Percentiles rank a stretch among this genome's conserved stretches.
Evolutionary conservation across 2,113 vertebrate species (phyloP).

Genomic region (Bucco capensis): DNA sequence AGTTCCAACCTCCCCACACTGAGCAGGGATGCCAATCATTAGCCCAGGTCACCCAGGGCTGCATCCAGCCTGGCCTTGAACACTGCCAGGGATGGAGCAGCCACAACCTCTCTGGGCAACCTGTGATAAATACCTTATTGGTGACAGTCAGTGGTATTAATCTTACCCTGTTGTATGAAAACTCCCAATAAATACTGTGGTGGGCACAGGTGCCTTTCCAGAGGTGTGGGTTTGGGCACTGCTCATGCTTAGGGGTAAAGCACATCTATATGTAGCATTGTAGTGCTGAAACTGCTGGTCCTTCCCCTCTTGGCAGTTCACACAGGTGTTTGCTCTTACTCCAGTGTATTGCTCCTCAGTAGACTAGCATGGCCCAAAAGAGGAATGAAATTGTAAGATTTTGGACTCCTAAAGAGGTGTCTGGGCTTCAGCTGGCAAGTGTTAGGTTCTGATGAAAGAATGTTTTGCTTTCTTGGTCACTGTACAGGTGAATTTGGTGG

Average conservation of each 20-base stretch:
- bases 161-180: background rate
- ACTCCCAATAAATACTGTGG: rapidly evolving
- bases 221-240: background rate
- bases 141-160: background rate
- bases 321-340: background rate
- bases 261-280: rapidly evolving
- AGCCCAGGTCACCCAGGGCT: too few relatives aligned
- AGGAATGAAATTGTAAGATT: too few relatives aligned
- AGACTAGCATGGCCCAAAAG: too few relatives aligned
- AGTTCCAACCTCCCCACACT: too few relatives aligned
- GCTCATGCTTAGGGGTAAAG: background rate
- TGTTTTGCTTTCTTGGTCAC: background rate
- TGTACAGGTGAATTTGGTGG: background rate
- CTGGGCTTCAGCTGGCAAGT: background rate
- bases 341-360: background rate
- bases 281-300: background rate
- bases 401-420: background rate
- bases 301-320: background rate
- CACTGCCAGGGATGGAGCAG: too few relatives aligned
- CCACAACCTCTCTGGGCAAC: too few relatives aligned
- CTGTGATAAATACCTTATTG: background rate
- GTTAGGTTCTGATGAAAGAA: background rate
- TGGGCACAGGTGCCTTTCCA: rapidly evolving
- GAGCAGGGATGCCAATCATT: too few relatives aligned
- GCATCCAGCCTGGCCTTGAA: too few relatives aligned